Evolutionary conservation across 2,888 invertebrate species (phyloP).

Genomic region (Caradrina kadenii): DNA sequence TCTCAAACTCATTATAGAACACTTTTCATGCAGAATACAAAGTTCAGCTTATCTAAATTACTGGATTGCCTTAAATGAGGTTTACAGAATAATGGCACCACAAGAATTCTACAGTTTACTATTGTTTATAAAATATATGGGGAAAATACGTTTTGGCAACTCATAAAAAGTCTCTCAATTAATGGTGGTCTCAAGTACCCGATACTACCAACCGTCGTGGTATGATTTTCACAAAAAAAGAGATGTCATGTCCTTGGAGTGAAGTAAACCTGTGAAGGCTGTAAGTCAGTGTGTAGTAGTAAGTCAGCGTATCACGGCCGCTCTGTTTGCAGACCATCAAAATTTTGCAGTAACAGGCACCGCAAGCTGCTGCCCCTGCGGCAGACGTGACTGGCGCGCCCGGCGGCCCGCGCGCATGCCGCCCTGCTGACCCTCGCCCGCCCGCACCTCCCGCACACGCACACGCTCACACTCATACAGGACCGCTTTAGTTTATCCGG

Average conservation of each 20-base stretch:
- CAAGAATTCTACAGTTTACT: too few relatives aligned
- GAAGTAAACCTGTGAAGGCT: too few relatives aligned
- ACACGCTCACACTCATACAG: slow-evolving; percentile 36
- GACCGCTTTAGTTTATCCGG: slow-evolving; percentile 52
- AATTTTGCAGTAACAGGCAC: slow-evolving; percentile 99
- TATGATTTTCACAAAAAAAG: too few relatives aligned
- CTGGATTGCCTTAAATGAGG: neutral
- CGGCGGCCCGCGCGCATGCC: slow-evolving; percentile 79
- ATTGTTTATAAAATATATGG: too few relatives aligned
- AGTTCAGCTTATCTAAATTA: slow-evolving; percentile 14
- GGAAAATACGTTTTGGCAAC: too few relatives aligned
- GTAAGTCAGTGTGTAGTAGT: slow-evolving; percentile 9
- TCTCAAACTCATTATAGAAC: neutral
- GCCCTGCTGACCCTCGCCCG: slow-evolving; percentile 66
- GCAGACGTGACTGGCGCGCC: slow-evolving; percentile 97
- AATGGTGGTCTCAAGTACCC: too few relatives aligned
- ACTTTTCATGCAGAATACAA: slow-evolving; percentile 7
- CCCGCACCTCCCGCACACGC: slow-evolving; percentile 14
- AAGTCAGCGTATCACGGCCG: slow-evolving; percentile 42
- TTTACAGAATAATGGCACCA: neutral
- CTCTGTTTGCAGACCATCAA: slow-evolving; percentile 83
- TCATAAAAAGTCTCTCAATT: too few relatives aligned
- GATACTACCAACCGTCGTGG: too few relatives aligned
- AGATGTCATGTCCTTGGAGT: too few relatives aligned
- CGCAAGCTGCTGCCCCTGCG: slow-evolving; percentile 99